A percentile compares a stretch with the other conserved stretches of the same genome.
Evolutionary conservation across 2,888 invertebrate genomes (phyloP).

Genomic region (Busseola fusca): DNA sequence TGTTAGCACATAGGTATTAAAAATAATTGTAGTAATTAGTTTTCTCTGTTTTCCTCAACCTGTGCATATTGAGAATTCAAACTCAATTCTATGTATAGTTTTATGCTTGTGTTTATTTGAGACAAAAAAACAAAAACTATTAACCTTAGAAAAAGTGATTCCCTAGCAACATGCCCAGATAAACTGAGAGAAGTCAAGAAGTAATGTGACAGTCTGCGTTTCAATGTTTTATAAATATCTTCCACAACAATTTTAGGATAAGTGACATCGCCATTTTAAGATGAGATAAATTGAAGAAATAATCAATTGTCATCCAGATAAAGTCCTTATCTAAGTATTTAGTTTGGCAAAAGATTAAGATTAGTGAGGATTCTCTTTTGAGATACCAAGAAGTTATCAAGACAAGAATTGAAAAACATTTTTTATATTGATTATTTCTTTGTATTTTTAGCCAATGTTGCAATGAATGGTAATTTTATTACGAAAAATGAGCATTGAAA

Average conservation of each 20-base stretch:
- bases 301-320: conserved; percentile 48
- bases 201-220: neutral
- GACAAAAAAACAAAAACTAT: neutral
- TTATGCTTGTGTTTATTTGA: neutral
- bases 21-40: neutral
- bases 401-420: neutral
- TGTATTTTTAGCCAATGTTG: neutral
- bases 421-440: neutral
- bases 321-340: conserved; percentile 44
- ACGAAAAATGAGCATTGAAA: neutral
- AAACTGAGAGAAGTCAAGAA: neutral
- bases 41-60: neutral
- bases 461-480: conserved; percentile 1
- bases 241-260: neutral
- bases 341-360: conserved; percentile 34
- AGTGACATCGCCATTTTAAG: neutral
- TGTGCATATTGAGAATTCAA: neutral
- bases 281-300: conserved; percentile 50
- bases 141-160: neutral
- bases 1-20: neutral
- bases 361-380: conserved; percentile 15
- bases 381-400: conserved; percentile 9
- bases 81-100: neutral
- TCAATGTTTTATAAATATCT: neutral
- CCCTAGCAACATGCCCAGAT: neutral